These are phyloP conservation scores for Cydia amplana DNA, from an alignment of 1,140 invertebrate genomes.

Conservation along the genomic window DNA sequence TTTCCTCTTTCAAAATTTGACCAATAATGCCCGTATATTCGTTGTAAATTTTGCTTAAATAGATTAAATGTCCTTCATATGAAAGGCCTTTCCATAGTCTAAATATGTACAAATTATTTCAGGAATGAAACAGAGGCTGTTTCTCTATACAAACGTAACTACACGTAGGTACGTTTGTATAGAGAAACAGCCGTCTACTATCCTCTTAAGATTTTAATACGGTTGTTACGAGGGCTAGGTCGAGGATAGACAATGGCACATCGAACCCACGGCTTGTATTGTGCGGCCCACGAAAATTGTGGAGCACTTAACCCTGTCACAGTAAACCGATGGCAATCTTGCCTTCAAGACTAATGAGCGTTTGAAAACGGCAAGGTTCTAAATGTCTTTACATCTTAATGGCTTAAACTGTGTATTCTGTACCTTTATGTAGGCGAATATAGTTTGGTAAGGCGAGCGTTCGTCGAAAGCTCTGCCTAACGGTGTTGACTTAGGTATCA, in stretches of 20 bases:
- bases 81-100: no score
- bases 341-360: background rate
- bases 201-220: constrained; percentile 35
- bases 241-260: constrained; percentile 40
- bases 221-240: constrained; percentile 38
- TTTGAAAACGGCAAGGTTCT: background rate
- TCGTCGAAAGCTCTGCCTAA: constrained; percentile 19
- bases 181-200: background rate
- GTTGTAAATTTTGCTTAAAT: no score
- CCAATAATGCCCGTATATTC: no score
- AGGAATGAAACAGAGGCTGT: no score
- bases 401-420: background rate
- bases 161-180: background rate
- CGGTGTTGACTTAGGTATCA: constrained; percentile 30
- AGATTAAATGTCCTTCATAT: no score
- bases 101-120: no score
- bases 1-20: no score
- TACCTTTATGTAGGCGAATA: constrained; percentile 6
- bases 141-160: no score
- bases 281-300: background rate
- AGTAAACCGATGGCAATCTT: background rate
- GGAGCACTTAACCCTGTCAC: background rate
- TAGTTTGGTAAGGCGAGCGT: background rate
- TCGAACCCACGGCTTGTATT: constrained; percentile 36
- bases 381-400: constrained; percentile 8